Base-by-base conservation (phyloP, 2,797 vertebrate species). In the Silurus aristotelis region DNA sequence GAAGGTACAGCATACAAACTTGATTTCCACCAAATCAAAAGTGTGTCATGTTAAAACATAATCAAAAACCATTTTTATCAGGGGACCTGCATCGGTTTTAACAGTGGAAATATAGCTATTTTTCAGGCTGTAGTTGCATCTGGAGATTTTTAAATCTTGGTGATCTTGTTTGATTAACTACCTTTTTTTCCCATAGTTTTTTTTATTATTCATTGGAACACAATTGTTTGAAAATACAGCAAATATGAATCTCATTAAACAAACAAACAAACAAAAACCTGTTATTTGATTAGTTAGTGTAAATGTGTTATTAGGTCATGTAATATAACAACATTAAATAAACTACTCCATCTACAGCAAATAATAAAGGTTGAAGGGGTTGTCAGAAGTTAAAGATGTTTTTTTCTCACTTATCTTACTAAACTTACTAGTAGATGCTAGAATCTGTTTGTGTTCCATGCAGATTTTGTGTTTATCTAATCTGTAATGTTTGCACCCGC, bases 401-500 rank as follows among this genome's bases (percentile, higher is more conserved):
- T 38, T 38, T 38, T 38, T 38, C 4, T 38, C 38, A 38, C 38
- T 38, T 38, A 38, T 38, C 38, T 38, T 38, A 38, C 4, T 38
- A 38, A 38, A 38, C 38, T 38, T 38, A 38, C 38, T 38, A 38
- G 38, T 58, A 38, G 6, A 4, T 58, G 38, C 27, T 19, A 17
- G n/a, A 38, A 4, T 60, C 10, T 64, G 52, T 22, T 73, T 72
- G 73, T 78, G 9, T 58, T 22, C 14, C n/a, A 76, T 25, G 27
- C 12, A 64, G 8, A 70, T 14, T 6, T 6, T 71, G 31, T 52
- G 90, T 91, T 89, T 91, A 17, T 5, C 66, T 64, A 15, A 72
- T 27, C 10, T 89, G 64, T 83, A 88, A 92, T 87, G 89, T 86
- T 88, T 89, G 73, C 94, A 97, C 96, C 73, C 90, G 81, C 93